Percentiles rank a stretch among this genome's conserved stretches.
phyloP scores from a whole-genome alignment of 2,888 invertebrate genomes.

The Tetragonisca angustula region DNA sequence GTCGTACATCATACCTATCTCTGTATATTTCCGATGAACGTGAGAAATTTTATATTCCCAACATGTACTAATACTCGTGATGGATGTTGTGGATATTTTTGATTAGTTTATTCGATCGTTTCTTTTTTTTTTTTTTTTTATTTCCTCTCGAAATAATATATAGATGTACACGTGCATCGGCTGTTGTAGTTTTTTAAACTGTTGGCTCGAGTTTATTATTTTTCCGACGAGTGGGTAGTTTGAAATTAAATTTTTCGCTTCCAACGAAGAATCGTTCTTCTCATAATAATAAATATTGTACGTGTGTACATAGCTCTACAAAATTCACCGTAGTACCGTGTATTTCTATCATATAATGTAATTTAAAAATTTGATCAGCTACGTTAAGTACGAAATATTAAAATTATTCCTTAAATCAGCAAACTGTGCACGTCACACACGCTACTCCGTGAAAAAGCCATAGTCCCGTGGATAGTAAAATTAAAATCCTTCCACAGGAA shows the following conservation, averaged over 20 bases:
- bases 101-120: background rate
- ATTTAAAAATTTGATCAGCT: too few relatives aligned
- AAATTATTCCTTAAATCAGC: background rate
- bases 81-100: background rate
- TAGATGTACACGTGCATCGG: background rate
- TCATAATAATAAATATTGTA: too few relatives aligned
- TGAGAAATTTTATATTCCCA: background rate
- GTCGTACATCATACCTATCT: background rate
- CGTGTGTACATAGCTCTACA: too few relatives aligned
- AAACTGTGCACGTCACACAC: background rate
- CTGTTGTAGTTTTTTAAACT: background rate
- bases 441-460: background rate
- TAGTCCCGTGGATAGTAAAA: background rate
- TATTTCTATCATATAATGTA: too few relatives aligned
- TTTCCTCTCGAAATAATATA: background rate
- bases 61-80: background rate
- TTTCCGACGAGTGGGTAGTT: background rate
- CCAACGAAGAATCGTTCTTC: too few relatives aligned
- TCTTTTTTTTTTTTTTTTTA: background rate
- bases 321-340: too few relatives aligned
- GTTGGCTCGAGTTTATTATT: background rate
- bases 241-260: background rate
- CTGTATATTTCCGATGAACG: background rate
- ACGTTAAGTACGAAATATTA: too few relatives aligned
- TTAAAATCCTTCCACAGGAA: background rate